Base-by-base conservation (phyloP, 2,888 invertebrate species). In the Pandemis cinnamomeana region DNA sequence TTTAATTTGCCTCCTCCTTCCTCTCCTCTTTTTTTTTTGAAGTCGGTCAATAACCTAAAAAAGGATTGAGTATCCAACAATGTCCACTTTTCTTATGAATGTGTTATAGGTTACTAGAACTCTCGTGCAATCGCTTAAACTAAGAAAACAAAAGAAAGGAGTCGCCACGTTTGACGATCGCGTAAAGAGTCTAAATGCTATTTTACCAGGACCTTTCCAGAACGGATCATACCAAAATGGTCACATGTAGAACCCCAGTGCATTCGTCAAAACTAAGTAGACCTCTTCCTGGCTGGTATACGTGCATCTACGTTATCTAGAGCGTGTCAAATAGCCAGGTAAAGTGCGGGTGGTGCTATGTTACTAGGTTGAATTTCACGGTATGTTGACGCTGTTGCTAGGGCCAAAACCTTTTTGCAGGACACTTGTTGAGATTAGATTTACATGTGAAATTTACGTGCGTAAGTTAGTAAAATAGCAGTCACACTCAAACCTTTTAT, bases 321-420 rank as follows among this genome's bases (percentile, higher is more conserved):
- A 15, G 15, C 55, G 55, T 55, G 55, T 55, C 55, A 8, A 55
- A 55, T 20, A n/a, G n/a, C 51, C n/a, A 51, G 51, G n/a, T 51
- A n/a, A 51, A n/a, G 51, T 51, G 51, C 2, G 51, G n/a, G 48
- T 11, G 51, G 51, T 51, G 55, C n/a, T 7, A 5, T 15, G 20
- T 7, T 51, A 20, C n/a, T 7, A n/a, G 55, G 20, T 7, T 20
- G 13, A 7, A 55, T 55, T 55, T 20, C 51, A 55, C 55, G 55
- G 20, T 8, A n/a, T 20, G 15, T 15, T 8, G 55, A 55, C 20
- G 3, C 55, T 7, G 55, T 55, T 46, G 11, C 6, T 20, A 55
- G 15, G 7, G 20, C 15, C n/a, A n/a, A 6, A 55, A 8, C 15
- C 7, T 20, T 55, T 55, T 55, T 51, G 13, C 11, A 6, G 46